phyloP scores from a whole-genome alignment of 2,113 vertebrate species.

The Pelodiscus sinensis region DNA sequence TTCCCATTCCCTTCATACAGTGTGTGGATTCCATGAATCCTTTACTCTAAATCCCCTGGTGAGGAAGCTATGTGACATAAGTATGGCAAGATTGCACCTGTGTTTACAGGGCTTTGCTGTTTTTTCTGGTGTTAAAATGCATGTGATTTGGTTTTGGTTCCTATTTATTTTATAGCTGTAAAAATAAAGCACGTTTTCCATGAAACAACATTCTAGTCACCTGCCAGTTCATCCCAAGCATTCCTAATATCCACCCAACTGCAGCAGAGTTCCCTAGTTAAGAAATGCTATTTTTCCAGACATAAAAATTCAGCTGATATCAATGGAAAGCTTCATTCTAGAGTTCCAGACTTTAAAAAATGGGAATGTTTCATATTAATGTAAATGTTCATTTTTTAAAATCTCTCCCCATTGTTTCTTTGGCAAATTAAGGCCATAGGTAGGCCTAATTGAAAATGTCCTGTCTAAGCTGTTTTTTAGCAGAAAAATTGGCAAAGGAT shows the following conservation, averaged over 20 bases:
- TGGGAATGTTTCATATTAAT: neutral
- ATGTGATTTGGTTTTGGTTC: neutral
- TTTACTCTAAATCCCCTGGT: neutral
- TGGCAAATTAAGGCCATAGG: neutral
- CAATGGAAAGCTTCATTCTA: neutral
- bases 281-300: conserved; percentile 27
- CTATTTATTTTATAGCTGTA: conserved; percentile 10
- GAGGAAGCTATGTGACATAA: neutral
- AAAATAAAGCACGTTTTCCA: conserved; percentile 56
- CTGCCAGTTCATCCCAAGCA: conserved; percentile 29
- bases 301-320: neutral
- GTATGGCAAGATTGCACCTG: neutral
- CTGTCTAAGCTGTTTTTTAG: neutral
- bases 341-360: conserved; percentile 14
- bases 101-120: neutral
- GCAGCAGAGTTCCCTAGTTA: conserved; percentile 21
- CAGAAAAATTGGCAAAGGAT: neutral
- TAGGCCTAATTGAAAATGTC: neutral
- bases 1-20: neutral
- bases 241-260: conserved; percentile 34
- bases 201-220: neutral
- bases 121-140: neutral
- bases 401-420: neutral
- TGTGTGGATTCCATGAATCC: neutral
- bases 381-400: neutral